Evolutionary conservation across 2,797 vertebrate genomes (phyloP).

Genomic region (Myotis vivesi): DNA sequence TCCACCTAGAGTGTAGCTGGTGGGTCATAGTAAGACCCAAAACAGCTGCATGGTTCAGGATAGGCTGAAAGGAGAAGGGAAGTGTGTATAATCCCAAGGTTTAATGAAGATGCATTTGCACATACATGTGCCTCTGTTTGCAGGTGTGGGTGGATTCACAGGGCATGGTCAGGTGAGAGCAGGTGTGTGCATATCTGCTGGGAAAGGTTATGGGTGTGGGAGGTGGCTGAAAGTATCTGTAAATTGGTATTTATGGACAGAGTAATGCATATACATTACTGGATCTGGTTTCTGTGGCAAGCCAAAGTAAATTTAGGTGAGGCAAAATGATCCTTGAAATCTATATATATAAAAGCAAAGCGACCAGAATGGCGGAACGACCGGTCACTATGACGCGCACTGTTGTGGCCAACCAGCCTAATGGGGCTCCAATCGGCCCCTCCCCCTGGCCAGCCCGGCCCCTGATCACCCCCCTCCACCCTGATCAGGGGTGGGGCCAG

Average conservation of each 20-base stretch:
- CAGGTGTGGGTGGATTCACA: not conserved
- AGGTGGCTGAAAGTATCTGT: not conserved
- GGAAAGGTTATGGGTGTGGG: not conserved
- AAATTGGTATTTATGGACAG: not conserved
- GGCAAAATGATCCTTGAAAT: constrained; percentile 39
- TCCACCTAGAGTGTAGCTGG: constrained; percentile 48
- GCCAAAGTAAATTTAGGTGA: constrained; percentile 54
- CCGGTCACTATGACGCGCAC: too few species aligned
- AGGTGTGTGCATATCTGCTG: not conserved
- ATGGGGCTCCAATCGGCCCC: too few species aligned
- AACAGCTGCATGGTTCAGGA: constrained; percentile 52
- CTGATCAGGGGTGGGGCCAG: too few species aligned
- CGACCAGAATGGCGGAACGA: too few species aligned
- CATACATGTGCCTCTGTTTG: not conserved
- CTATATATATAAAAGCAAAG: not conserved
- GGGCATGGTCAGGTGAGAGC: not conserved
- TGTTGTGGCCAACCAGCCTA: too few species aligned
- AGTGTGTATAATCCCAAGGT: not conserved
- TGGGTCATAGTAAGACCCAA: constrained; percentile 35
- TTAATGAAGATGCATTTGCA: not conserved
- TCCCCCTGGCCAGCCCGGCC: too few species aligned
- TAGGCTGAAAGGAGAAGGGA: not conserved
- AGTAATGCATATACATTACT: not conserved
- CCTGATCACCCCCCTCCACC: too few species aligned
- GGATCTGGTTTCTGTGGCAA: constrained; percentile 35